phyloP scores from a whole-genome alignment of 2,113 vertebrate genomes.

The Caranx ignobilis region DNA sequence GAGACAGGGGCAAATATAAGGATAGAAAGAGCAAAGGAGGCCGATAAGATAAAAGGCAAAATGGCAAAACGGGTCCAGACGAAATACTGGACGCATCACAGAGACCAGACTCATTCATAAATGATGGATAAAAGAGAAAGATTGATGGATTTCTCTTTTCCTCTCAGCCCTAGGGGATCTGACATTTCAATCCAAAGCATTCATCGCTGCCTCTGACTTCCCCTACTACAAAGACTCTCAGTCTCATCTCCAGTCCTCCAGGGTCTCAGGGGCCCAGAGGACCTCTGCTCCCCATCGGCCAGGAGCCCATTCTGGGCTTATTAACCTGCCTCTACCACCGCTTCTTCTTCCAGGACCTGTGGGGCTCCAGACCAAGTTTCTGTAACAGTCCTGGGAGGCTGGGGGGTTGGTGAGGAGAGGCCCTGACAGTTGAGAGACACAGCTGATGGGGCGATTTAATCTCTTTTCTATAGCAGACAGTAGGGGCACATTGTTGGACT shows the following conservation, averaged over 20 bases:
- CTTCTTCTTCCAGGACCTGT: conserved; percentile 48
- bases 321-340: conserved; percentile 67
- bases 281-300: conserved; percentile 57
- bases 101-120: conserved; percentile 63
- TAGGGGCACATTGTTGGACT: conserved; percentile 43
- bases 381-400: conserved; percentile 36
- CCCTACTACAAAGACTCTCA: conserved; percentile 75
- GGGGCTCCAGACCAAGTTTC: conserved; percentile 36
- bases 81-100: conserved; percentile 29
- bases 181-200: conserved; percentile 76
- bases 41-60: conserved; percentile 34
- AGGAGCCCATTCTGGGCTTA: conserved; percentile 62
- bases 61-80: conserved; percentile 17
- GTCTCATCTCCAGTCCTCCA: conserved; percentile 66
- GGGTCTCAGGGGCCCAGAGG: conserved; percentile 45
- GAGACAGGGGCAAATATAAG: background rate
- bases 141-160: conserved; percentile 67
- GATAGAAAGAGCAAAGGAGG: background rate
- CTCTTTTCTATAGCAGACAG: conserved; percentile 33
- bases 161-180: conserved; percentile 66
- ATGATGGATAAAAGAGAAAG: conserved; percentile 70
- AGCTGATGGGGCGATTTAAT: conserved; percentile 34
- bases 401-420: conserved; percentile 33
- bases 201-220: conserved; percentile 62
- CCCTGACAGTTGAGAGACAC: conserved; percentile 31